These are phyloP conservation scores for Paramisgurnus dabryanus DNA, from an alignment of 2,113 vertebrate species.

Conservation along the genomic window DNA sequence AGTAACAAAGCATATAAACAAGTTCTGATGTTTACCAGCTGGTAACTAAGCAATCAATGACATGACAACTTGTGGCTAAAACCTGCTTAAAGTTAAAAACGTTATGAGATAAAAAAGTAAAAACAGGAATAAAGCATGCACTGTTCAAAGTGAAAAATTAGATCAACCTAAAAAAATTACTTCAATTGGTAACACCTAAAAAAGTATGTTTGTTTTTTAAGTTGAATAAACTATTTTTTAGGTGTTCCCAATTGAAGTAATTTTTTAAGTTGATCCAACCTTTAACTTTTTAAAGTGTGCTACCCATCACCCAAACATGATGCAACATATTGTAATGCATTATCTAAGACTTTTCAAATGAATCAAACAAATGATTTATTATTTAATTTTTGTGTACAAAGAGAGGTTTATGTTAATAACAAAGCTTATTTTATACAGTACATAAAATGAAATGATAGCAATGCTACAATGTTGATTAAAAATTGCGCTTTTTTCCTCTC, in stretches of 20 bases:
- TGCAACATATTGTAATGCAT: neutral
- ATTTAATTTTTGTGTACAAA: slow-evolving; percentile 46
- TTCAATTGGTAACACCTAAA: no score
- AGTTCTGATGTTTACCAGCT: neutral
- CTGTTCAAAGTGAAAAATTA: no score
- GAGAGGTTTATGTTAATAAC: slow-evolving; percentile 34
- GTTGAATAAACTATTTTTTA: no score
- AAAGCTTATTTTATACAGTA: slow-evolving; percentile 36
- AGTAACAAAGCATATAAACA: neutral
- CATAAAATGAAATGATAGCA: slow-evolving; percentile 36
- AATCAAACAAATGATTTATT: slow-evolving; percentile 43
- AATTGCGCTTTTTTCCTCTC: slow-evolving; percentile 1
- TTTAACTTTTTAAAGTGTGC: neutral
- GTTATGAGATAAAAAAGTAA: no score
- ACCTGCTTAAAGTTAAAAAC: neutral
- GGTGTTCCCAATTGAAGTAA: no score
- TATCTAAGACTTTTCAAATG: neutral
- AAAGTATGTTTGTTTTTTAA: no score
- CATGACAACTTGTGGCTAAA: neutral
- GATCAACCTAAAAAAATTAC: no score
- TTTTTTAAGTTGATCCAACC: no score
- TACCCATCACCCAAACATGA: neutral
- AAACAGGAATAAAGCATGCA: no score
- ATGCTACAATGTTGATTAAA: slow-evolving; percentile 26
- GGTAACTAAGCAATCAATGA: no score